Base-by-base conservation (phyloP, 2,113 vertebrate genomes). In the Geococcyx californianus region DNA sequence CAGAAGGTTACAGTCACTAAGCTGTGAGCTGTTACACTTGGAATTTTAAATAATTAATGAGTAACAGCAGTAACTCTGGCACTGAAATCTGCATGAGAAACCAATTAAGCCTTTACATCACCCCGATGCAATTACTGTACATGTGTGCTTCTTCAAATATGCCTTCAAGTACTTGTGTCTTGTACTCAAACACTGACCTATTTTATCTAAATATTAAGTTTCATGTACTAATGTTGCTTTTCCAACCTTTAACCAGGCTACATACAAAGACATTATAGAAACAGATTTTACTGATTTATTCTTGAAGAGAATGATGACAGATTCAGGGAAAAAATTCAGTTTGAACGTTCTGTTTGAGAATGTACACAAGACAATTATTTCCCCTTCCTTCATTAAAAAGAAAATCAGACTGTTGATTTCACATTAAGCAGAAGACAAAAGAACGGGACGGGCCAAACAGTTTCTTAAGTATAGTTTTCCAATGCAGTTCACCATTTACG, bases 21-120 rank as follows among this genome's bases (percentile, higher is more conserved):
- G 10, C 40, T 85, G 19, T 83, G 87, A 95, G 84, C 8, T 77
- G 59, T 8, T 36, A 19, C 51, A 55, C 18, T 66, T 87, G 69
- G 72, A 90, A 95, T 91, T 93, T 92, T 80, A 80, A 77, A 70
- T 83, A 91, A 87, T 62, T 85, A 66, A 91, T 85, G 81, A 78
- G 70, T 73, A 93, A 94, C 74, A 93, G 75, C 87, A 85, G 67
- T 33, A 87, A 62, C 25, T 11, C 62, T 17, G 33, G 21, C 24
- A 34, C 75, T 44, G 38, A 91, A 89, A 79, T 83, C 78, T 58
- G n/a, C 36, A 69, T 24, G 29, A 89, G 81, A 95, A 94, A 82
- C 11, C 54, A 72, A 64, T 81, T 58, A 47, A 52, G 79, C 47
- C 62, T 73, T 81, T 82, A 74, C 58, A 74, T 66, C 55, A 83